Evolutionary conservation across 2,797 vertebrate genomes (phyloP).

Genomic region (Acomys russatus): DNA sequence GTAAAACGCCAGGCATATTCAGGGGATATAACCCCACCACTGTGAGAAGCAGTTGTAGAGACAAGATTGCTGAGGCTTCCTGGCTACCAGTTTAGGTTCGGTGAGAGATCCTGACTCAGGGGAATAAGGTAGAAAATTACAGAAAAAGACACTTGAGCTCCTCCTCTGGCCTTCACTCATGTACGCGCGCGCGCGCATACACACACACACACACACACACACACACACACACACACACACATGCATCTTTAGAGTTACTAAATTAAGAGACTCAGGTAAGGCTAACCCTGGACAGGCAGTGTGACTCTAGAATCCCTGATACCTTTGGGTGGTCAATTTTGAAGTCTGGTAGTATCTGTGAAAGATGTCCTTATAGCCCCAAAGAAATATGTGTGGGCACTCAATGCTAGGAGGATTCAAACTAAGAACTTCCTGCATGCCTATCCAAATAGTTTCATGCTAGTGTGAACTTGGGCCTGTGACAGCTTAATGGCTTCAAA

Average conservation of each 20-base stretch:
- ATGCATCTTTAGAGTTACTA: not conserved
- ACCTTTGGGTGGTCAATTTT: not conserved
- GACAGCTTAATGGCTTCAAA: constrained; percentile 22
- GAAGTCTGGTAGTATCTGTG: not conserved
- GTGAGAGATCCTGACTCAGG: not conserved
- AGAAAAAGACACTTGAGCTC: not conserved
- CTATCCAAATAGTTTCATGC: not conserved
- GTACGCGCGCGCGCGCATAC: not conserved
- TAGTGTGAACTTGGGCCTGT: not conserved
- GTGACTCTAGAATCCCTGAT: not conserved
- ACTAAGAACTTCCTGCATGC: not conserved
- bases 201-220: not conserved
- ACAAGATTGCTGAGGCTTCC: not conserved
- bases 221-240: not conserved
- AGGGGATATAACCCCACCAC: not conserved
- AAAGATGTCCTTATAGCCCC: not conserved
- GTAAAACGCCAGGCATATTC: not conserved
- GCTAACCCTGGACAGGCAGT: not conserved
- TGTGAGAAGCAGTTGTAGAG: not conserved
- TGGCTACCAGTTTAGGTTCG: not conserved
- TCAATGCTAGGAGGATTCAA: not conserved
- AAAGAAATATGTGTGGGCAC: not conserved
- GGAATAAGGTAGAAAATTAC: not conserved
- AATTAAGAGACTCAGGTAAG: not conserved
- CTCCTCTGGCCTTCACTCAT: not conserved